Conservation (phyloP, 2,797 vertebrate genomes). For the Arvicola amphibius region DNA sequence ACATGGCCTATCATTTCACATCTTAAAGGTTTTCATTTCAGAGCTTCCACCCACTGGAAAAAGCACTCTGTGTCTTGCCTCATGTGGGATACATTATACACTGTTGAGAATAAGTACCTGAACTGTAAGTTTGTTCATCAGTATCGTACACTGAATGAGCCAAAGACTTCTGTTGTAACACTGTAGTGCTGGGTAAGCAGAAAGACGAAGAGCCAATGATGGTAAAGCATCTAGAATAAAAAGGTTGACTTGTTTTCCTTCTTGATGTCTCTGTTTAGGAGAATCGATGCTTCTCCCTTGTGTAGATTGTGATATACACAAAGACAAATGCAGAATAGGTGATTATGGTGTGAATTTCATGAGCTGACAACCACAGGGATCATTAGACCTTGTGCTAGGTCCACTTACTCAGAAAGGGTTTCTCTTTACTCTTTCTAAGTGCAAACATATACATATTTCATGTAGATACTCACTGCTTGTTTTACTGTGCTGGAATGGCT, state of each 20-base stretch:
- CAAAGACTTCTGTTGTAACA: neutral
- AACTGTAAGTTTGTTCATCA: neutral
- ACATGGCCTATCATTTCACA: neutral
- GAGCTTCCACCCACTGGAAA: neutral
- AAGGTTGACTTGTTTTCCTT: neutral
- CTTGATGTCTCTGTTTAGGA: neutral
- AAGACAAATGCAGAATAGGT: slow-evolving; percentile 18
- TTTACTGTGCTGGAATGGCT: neutral
- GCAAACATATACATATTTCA: slow-evolving; percentile 44
- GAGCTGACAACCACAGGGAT: neutral
- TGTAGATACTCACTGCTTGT: neutral
- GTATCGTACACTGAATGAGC: neutral
- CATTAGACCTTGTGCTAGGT: neutral
- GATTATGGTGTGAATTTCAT: slow-evolving; percentile 1
- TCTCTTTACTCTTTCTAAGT: slow-evolving; percentile 14
- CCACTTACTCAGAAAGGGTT: neutral
- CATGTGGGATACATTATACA: neutral
- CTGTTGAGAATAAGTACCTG: neutral
- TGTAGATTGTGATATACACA: neutral
- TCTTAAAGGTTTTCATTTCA: neutral
- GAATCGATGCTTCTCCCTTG: neutral
- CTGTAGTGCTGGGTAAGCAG: neutral
- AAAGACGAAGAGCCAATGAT: neutral
- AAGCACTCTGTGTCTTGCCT: neutral
- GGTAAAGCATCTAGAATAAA: neutral